phyloP scores from a whole-genome alignment of 1,140 invertebrate genomes.

The Gryon sp. region DNA sequence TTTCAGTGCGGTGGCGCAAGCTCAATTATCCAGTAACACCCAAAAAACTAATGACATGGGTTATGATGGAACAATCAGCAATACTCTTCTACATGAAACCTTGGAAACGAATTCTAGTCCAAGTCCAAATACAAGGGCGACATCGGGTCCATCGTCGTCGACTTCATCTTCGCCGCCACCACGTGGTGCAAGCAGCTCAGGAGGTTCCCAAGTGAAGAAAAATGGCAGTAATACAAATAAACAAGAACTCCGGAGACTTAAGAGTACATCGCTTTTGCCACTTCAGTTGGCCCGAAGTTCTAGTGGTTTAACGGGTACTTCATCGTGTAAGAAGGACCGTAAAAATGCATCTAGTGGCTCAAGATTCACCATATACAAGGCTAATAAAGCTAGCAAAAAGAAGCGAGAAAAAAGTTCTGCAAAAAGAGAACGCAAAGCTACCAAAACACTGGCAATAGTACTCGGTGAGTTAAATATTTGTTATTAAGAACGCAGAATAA shows the following conservation, averaged over 20 bases:
- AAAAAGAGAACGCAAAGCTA: constrained; percentile 98
- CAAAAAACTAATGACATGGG: constrained; percentile 65
- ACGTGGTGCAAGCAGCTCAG: constrained; percentile 46
- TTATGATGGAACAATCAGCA: constrained; percentile 70
- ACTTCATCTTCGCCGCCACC: constrained; percentile 74
- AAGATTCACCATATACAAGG: constrained; percentile 95
- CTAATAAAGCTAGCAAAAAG: constrained; percentile 95
- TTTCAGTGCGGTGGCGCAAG: constrained; percentile 76
- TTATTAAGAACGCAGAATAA: no score
- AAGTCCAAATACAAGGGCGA: constrained; percentile 72
- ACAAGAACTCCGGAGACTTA: constrained; percentile 74
- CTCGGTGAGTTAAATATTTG: constrained; percentile 84
- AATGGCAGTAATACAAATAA: constrained; percentile 72
- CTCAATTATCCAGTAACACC: constrained; percentile 68
- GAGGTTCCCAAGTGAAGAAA: constrained; percentile 67
- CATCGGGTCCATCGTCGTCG: constrained; percentile 74
- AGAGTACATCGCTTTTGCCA: constrained; percentile 74
- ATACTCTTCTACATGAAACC: constrained; percentile 69
- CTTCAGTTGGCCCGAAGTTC: constrained; percentile 71
- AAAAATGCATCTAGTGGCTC: constrained; percentile 83
- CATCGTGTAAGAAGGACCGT: constrained; percentile 83
- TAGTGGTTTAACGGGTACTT: constrained; percentile 67
- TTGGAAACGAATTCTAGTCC: constrained; percentile 74
- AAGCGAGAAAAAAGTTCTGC: constrained; percentile 96
- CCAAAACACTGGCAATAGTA: constrained; percentile 99